These are phyloP conservation scores for Hydrolagus affinis DNA, from an alignment of 2,113 vertebrate species.

Conservation along the genomic window DNA sequence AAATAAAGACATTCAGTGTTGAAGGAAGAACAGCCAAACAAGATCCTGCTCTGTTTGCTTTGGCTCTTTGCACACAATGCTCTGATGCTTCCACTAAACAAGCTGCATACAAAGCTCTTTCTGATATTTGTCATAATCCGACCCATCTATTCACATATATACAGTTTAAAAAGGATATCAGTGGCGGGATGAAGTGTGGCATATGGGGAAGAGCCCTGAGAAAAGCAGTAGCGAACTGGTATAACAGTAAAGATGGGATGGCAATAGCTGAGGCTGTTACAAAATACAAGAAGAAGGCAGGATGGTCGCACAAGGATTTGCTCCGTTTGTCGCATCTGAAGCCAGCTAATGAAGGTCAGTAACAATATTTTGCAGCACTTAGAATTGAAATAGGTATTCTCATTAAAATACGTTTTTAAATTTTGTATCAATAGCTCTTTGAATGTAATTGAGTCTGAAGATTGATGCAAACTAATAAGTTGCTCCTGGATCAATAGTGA, in stretches of 20 bases:
- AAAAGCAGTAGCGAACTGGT: slow-evolving; percentile 86
- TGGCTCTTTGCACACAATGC: slow-evolving; percentile 83
- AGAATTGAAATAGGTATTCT: too few relatives aligned
- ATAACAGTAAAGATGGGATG: slow-evolving; percentile 77
- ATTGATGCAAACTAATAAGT: too few relatives aligned
- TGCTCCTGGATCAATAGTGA: too few relatives aligned
- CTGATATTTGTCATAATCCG: slow-evolving; percentile 71
- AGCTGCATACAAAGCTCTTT: slow-evolving; percentile 72
- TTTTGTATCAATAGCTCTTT: too few relatives aligned
- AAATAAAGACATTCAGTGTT: slow-evolving; percentile 65
- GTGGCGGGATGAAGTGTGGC: slow-evolving; percentile 79
- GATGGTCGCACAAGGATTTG: slow-evolving; percentile 91
- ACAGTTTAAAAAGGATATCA: slow-evolving; percentile 86
- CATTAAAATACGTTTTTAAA: too few relatives aligned
- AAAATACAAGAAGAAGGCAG: slow-evolving; percentile 80
- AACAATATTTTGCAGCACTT: background rate
- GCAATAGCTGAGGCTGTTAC: slow-evolving; percentile 75
- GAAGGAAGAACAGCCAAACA: slow-evolving; percentile 61
- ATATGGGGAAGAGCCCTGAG: slow-evolving; percentile 90
- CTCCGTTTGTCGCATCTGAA: slow-evolving; percentile 84
- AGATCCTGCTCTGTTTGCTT: slow-evolving; percentile 69
- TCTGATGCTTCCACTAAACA: slow-evolving; percentile 74
- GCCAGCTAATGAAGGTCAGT: slow-evolving; percentile 74
- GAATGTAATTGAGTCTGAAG: too few relatives aligned
- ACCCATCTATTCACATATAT: slow-evolving; percentile 82